These are phyloP conservation scores for Sinonovacula constricta DNA, from an alignment of 1,140 invertebrate genomes.

Conservation along the genomic window DNA sequence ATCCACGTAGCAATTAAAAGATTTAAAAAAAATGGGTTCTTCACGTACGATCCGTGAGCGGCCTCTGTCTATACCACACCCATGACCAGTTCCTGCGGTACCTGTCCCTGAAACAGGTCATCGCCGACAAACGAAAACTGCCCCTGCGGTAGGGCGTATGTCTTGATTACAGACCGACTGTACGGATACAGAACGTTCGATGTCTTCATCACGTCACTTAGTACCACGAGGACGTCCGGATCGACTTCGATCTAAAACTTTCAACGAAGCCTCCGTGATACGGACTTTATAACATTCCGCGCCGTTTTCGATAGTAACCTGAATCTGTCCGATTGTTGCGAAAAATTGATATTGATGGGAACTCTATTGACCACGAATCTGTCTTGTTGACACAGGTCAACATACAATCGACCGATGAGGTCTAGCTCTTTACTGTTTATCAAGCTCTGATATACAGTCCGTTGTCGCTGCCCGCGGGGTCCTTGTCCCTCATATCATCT, in stretches of 20 bases:
- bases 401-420: not conserved
- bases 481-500: slow-evolving; percentile 8
- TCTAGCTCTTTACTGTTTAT: slow-evolving; percentile 8
- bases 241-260: slow-evolving; percentile 11
- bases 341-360: slow-evolving; percentile 11
- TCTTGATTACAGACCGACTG: slow-evolving; percentile 19
- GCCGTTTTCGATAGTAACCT: not conserved
- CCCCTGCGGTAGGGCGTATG: slow-evolving; percentile 12
- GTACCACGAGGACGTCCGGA: not conserved
- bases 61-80: not conserved
- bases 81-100: not conserved
- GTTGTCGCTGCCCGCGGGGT: not conserved
- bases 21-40: slow-evolving; percentile 6
- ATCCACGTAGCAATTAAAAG: not conserved
- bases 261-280: slow-evolving; percentile 8
- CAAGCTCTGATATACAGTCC: not conserved
- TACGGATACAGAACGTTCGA: too few species aligned
- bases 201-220: not conserved
- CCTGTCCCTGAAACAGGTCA: too few species aligned
- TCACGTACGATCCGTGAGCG: slow-evolving; percentile 1
- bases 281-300: not conserved
- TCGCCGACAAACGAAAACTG: slow-evolving; percentile 13
- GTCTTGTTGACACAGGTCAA: slow-evolving; percentile 18
- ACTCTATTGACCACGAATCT: slow-evolving; percentile 1
- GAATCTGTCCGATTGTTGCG: slow-evolving; percentile 1